A percentile compares a stretch with the other conserved stretches of the same genome.
Evolutionary conservation across 2,888 invertebrate species (phyloP).

Genomic region (Andricus curvator): DNA sequence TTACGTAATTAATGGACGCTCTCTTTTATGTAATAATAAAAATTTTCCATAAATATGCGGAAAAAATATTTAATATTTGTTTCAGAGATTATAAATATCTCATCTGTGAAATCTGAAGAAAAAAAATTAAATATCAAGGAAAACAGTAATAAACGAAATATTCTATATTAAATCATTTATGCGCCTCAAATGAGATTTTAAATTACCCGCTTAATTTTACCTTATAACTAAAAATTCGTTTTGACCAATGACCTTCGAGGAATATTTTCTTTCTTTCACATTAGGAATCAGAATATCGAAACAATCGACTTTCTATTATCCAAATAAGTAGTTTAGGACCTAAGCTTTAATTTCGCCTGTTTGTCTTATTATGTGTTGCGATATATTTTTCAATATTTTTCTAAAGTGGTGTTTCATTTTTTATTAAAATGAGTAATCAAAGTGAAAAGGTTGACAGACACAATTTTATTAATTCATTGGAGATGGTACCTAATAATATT

Average conservation of each 20-base stretch:
- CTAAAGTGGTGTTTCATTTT: not conserved
- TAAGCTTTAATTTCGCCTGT: not conserved
- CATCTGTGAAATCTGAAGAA: too few relatives aligned
- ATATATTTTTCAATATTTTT: not conserved
- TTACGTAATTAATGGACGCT: too few relatives aligned
- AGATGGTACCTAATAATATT: not conserved
- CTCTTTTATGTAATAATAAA: too few relatives aligned
- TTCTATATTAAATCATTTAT: too few relatives aligned
- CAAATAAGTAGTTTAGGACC: not conserved
- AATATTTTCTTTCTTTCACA: not conserved
- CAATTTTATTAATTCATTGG: not conserved
- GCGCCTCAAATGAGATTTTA: not conserved
- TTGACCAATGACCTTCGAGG: not conserved
- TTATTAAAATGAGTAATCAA: not conserved
- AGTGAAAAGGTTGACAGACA: not conserved
- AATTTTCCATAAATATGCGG: too few relatives aligned
- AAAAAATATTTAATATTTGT: too few relatives aligned
- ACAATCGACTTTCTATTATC: not conserved
- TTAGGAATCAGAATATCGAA: not conserved
- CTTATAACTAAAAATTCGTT: not conserved
- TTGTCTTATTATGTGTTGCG: not conserved
- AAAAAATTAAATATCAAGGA: too few relatives aligned
- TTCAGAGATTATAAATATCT: too few relatives aligned
- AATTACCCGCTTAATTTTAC: not conserved
- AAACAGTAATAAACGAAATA: too few relatives aligned